Base-by-base conservation (phyloP, 2,797 vertebrate genomes). In the Acanthurus tractus region DNA sequence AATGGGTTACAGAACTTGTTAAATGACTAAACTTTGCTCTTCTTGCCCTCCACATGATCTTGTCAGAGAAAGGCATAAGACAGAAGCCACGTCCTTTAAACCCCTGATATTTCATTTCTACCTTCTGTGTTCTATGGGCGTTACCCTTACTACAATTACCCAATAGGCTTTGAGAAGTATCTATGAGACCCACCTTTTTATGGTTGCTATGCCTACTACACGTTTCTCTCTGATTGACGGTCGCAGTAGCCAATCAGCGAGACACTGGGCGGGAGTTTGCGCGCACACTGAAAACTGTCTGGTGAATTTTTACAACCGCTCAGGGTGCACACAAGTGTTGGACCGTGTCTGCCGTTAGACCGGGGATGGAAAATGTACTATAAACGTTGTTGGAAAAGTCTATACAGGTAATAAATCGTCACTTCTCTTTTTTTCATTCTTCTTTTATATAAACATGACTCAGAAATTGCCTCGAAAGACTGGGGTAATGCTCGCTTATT, bases 121-220 rank as follows among this genome's bases (percentile, higher is more conserved):
- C 0, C 2, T 6, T 25, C 59, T 64, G 8, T 64, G n/a, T 55
- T 59, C 25, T 65, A 56, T 81, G 79, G 89, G 87, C 63, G 82
- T 85, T 20, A 10, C 48, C 20, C 22, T 17, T 6, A 8, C 52
- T 23, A n/a, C 4, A 48, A 38, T 2, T 0, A 82, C 6, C 84
- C 88, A 88, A 95, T 94, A 50, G 77, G 55, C 49, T 74, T 3
- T 22, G 9, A 25, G 25, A 25, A 78, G 25, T 12, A 6, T 9
- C n/a, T 46, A 8, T 40, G 68, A 70, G 58, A 45, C 85, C 88
- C 86, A 38, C 94, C 93, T 77, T 44, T 52, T 14, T 42, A 17
- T n/a, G 90, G 95, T 95, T 95, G 89, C 94, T 93, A 95, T 94
- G 93, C 87, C 92, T 93, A 94, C 94, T 89, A 22, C 54, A 8